phyloP scores from a whole-genome alignment of 2,888 invertebrate species.

The Andrena praecox region DNA sequence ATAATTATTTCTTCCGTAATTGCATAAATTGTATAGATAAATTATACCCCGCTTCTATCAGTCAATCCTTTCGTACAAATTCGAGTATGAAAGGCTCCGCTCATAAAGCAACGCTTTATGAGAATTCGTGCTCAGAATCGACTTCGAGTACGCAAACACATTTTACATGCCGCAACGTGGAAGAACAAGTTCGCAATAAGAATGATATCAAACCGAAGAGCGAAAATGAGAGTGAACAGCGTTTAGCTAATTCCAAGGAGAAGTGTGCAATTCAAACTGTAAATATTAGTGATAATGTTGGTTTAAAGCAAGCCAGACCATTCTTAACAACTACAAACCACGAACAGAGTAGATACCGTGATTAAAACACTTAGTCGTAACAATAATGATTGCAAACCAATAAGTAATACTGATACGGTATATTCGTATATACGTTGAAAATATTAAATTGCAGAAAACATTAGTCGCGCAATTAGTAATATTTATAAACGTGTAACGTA shows the following conservation, averaged over 20 bases:
- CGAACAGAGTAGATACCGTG: slow-evolving; percentile 52
- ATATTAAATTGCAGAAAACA: slow-evolving; percentile 69
- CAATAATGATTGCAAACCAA: slow-evolving; percentile 4
- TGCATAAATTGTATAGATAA: slow-evolving; percentile 59
- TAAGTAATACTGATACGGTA: background rate
- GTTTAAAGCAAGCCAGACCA: background rate
- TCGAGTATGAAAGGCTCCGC: slow-evolving; percentile 20
- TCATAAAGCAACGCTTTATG: background rate
- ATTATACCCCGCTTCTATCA: slow-evolving; percentile 25
- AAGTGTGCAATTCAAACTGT: background rate
- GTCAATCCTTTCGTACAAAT: slow-evolving; percentile 36
- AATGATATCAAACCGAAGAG: background rate
- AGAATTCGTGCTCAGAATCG: slow-evolving; percentile 31
- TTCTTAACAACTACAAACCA: slow-evolving; percentile 28
- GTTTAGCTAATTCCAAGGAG: slow-evolving; percentile 1
- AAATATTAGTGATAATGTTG: background rate
- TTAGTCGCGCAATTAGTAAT: slow-evolving; percentile 40
- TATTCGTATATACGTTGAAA: slow-evolving; percentile 67
- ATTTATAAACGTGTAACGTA: too few species aligned
- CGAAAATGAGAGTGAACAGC: slow-evolving; percentile 1
- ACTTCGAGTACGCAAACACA: slow-evolving; percentile 16
- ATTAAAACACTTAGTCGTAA: background rate
- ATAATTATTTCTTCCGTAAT: slow-evolving; percentile 74
- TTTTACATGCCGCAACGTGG: slow-evolving; percentile 14
- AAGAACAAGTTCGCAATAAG: slow-evolving; percentile 13